Evolutionary conservation across 2,888 invertebrate species (phyloP), one percentile per base, ranked within the genome.

Genomic region (Tetramorium bicarinatum): DNA sequence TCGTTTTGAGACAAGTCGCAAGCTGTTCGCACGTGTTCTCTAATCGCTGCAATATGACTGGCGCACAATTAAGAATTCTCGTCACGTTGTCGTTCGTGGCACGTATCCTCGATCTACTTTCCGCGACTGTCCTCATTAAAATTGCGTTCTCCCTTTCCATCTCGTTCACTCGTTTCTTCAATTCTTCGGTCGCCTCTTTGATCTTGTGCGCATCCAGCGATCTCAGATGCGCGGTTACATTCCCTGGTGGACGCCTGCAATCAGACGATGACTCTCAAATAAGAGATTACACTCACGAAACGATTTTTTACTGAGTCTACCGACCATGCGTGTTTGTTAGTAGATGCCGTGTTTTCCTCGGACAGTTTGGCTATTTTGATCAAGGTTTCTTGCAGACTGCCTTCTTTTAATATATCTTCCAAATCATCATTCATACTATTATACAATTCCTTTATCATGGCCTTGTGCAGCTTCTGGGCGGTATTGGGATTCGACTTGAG

Each of bases 201-300:
- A 94, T 92, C 76, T 71, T 89, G 25, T 89, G 82, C 1, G 89
- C 92, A 71, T 94, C 94, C 38, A 91, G 59, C 9, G 93, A 92
- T 64, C 92, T 85, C 49, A 94, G 47, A 83, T 94, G 94, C 9
- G 88, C 67, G 29, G 82, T 64, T 11, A 94, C 92, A 71, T 94
- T 79, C 18, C 94, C 94, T 1, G 94, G 94, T 41, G 94, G 94
- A 82, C 94, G 91, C 94, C 94, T 94, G 56, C 54, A 87, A 85
- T 15, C 34, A 62, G 7, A 74, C 7, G 34, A 74, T 9, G 18
- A 59, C 0, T 79, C 13, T 38, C 7, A 34, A 59, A 44, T 66
- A 66, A 67, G 18, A 54, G 38, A 15, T 56, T 15, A 64, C 61
- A 25, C 3, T 49, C 34, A 69, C n/a, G n/a, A 29, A 61, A 59